A percentile compares a stretch with the other conserved stretches of the same genome.
Evolutionary conservation across 2,888 invertebrate species (phyloP).

Genomic region (Enchytraeus crypticus): DNA sequence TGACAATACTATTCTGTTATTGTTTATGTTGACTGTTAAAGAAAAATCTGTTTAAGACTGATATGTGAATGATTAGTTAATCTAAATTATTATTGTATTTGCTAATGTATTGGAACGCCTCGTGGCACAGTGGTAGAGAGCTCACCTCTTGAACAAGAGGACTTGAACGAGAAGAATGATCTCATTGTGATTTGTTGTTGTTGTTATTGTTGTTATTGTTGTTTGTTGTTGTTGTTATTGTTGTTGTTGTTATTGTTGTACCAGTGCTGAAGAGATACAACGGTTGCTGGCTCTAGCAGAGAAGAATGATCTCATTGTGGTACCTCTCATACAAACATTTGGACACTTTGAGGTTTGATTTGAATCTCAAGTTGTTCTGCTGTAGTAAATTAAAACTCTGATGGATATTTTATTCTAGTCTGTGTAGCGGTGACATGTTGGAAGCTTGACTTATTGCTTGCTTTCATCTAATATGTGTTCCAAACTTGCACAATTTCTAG

Average conservation of each 20-base stretch:
- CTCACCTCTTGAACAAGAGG: too few species aligned
- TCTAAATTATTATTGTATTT: background rate
- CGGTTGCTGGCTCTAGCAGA: constrained; percentile 60
- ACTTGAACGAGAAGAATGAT: too few species aligned
- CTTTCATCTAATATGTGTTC: too few species aligned
- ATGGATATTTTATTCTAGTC: too few species aligned
- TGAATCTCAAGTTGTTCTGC: too few species aligned
- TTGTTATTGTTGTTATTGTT: too few species aligned
- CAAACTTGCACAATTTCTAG: too few species aligned
- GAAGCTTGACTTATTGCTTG: too few species aligned
- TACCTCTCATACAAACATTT: constrained; percentile 76
- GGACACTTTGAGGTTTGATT: constrained; percentile 74
- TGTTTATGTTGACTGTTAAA: background rate
- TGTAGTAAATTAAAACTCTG: too few species aligned
- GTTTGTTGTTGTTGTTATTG: background rate
- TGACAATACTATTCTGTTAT: background rate
- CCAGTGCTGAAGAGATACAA: constrained; percentile 31
- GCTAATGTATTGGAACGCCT: background rate
- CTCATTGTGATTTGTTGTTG: too few species aligned
- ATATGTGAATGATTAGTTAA: background rate
- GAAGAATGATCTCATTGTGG: constrained; percentile 58
- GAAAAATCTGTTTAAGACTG: background rate
- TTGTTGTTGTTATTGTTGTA: background rate
- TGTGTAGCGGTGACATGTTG: too few species aligned
- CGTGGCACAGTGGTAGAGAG: too few species aligned